These are phyloP conservation scores for Amphibalanus amphitrite DNA, from an alignment of 1,140 invertebrate genomes.

Conservation along the genomic window DNA sequence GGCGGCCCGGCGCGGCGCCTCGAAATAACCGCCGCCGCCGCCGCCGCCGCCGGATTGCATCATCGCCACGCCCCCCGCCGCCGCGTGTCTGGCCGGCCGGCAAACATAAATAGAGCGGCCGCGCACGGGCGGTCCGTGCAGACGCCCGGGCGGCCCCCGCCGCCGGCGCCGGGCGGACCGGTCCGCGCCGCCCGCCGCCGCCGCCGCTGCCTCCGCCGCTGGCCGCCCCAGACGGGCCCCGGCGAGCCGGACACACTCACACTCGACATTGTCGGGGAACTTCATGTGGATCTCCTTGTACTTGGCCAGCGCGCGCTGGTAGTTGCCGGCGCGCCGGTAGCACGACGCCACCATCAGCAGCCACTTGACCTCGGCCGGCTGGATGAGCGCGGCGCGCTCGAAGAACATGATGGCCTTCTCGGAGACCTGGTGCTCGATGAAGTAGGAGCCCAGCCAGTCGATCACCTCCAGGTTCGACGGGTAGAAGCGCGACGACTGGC, in stretches of 20 bases:
- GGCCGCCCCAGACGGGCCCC: too few relatives aligned
- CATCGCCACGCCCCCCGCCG: too few relatives aligned
- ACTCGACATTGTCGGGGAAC: slow-evolving; percentile 74
- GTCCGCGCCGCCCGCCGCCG: too few relatives aligned
- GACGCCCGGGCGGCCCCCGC: too few relatives aligned
- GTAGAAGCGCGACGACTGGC: slow-evolving; percentile 64
- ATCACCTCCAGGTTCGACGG: slow-evolving; percentile 77
- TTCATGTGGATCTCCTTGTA: slow-evolving; percentile 54
- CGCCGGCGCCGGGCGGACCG: too few relatives aligned
- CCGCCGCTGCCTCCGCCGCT: too few relatives aligned
- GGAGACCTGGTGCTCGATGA: slow-evolving; percentile 44
- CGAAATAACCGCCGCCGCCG: too few relatives aligned
- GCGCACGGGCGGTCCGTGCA: too few relatives aligned
- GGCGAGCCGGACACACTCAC: slow-evolving; percentile 34
- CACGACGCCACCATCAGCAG: slow-evolving; percentile 67
- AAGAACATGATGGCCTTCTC: slow-evolving; percentile 81
- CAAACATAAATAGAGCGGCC: too few relatives aligned
- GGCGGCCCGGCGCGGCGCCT: too few relatives aligned
- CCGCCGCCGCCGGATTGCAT: too few relatives aligned
- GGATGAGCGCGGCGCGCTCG: slow-evolving; percentile 64
- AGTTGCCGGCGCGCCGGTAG: slow-evolving; percentile 60
- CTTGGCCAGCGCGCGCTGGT: slow-evolving; percentile 57
- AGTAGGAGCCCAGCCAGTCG: slow-evolving; percentile 81
- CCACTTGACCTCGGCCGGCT: slow-evolving; percentile 70
- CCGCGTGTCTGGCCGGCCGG: too few relatives aligned